Base-by-base conservation (phyloP, 2,888 invertebrate genomes). In the Apeira syringaria region DNA sequence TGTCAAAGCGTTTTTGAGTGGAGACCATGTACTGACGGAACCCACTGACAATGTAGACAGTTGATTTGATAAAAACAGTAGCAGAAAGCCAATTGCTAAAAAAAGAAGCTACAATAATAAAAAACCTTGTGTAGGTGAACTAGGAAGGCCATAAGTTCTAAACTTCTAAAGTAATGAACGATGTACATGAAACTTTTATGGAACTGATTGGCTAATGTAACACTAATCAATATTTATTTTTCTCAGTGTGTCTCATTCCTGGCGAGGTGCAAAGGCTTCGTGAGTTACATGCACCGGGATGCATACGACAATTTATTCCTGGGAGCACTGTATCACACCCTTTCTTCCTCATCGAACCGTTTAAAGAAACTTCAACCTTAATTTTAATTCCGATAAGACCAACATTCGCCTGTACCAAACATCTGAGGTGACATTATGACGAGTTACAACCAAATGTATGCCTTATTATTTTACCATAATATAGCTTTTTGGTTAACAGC, bases 221-320 rank as follows among this genome's bases (percentile, higher is more conserved):
- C n/a, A n/a, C n/a, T n/a, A n/a, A n/a, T n/a, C n/a, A n/a, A n/a
- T n/a, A n/a, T n/a, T n/a, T n/a, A n/a, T n/a, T n/a, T n/a, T n/a
- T n/a, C 38, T 36, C 51, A 57, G 64, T 82, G 62, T 68, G 50
- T 73, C 73, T 37, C 53, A 40, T 38, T 47, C 74, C 59, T 63
- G 53, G 8, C 32, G 50, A 80, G 78, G 83, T 80, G 84, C 83
- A 80, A 83, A 82, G 71, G 79, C 74, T 59, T 62, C 71, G 75
- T 80, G 76, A 83, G 78, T 81, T 82, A 82, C 79, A n/a, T n/a
- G 71, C 68, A 67, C 65, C 60, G 70, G 68, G 74, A 77, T 79
- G 71, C 74, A 80, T 74, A 73, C 68, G 82, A 84, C 83, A 81
- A 81, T 83, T 83, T 82, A 84, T 84, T 76, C 72, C 59, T 63